Conservation (phyloP, 23 tunicate genomes). For the Oikopleura vanhoeffeni region DNA sequence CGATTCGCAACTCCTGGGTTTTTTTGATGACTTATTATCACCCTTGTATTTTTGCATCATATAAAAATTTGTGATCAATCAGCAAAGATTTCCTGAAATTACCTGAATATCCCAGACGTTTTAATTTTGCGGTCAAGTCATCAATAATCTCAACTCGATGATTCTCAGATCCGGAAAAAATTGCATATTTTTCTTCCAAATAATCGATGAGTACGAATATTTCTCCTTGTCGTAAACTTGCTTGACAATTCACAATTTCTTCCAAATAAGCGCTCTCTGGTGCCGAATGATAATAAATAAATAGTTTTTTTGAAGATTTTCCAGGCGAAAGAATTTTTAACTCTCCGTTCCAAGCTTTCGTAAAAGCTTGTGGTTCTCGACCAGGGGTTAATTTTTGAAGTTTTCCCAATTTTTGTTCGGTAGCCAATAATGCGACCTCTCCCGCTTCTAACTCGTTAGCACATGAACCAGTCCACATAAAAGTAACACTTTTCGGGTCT, state of each 20-base stretch:
- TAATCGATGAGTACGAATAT: not conserved
- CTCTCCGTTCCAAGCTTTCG: not conserved
- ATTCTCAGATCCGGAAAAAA: no score
- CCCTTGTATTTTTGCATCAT: no score
- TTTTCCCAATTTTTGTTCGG: not conserved
- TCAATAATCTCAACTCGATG: no score
- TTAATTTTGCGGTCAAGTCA: no score
- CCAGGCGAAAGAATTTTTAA: not conserved
- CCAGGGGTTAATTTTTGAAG: not conserved
- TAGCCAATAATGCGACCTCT: not conserved
- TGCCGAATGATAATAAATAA: no score
- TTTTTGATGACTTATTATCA: no score
- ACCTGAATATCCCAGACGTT: no score
- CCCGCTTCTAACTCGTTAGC: not conserved
- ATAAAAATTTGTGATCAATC: no score
- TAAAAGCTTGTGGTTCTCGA: not conserved
- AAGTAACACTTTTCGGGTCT: not conserved
- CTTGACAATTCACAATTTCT: not conserved
- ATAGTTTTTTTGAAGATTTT: not conserved
- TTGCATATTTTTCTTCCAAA: not conserved
- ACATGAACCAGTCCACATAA: not conserved
- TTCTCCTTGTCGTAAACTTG: not conserved
- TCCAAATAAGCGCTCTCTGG: not conserved
- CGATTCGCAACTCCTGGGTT: no score
- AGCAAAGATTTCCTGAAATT: no score